These are phyloP conservation scores for Botia kubotai DNA, from an alignment of 2,797 vertebrate genomes.

Conservation along the genomic window DNA sequence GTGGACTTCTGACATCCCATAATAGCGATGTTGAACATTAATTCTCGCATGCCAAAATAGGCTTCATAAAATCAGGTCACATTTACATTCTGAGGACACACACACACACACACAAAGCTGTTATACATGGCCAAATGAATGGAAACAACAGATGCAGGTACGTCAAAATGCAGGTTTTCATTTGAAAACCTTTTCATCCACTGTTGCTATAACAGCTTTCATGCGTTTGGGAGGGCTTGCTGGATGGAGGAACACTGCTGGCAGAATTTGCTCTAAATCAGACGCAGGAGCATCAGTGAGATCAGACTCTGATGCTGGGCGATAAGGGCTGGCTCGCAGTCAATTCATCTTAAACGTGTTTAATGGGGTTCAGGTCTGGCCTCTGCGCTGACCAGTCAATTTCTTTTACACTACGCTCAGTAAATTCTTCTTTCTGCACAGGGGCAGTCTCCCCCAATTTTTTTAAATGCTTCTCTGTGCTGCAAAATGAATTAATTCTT, in stretches of 20 bases:
- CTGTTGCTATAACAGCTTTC: not conserved
- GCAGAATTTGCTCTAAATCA: not conserved
- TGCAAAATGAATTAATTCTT: not conserved
- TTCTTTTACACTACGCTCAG: not conserved
- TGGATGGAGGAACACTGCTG: not conserved
- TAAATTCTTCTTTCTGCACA: not conserved
- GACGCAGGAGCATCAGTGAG: not conserved
- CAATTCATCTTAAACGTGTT: not conserved
- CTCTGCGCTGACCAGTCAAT: not conserved
- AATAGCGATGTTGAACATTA: conserved; percentile 17
- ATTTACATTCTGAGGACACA: conserved; percentile 20
- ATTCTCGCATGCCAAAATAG: conserved; percentile 19
- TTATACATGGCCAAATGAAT: not conserved
- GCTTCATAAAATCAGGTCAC: conserved; percentile 6
- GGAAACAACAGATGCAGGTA: not conserved
- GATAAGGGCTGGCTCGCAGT: not conserved
- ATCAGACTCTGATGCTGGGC: not conserved
- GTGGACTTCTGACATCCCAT: conserved; percentile 39
- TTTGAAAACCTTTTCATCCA: not conserved
- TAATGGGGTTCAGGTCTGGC: not conserved
- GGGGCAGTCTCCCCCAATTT: not conserved
- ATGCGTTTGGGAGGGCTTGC: not conserved
- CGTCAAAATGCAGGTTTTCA: not conserved
- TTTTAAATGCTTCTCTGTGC: not conserved
- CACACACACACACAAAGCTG: conserved; percentile 2